A percentile compares a stretch with the other conserved stretches of the same genome.
Evolutionary conservation across 2,797 vertebrate species (phyloP).

Genomic region (Distichodus sexfasciatus): DNA sequence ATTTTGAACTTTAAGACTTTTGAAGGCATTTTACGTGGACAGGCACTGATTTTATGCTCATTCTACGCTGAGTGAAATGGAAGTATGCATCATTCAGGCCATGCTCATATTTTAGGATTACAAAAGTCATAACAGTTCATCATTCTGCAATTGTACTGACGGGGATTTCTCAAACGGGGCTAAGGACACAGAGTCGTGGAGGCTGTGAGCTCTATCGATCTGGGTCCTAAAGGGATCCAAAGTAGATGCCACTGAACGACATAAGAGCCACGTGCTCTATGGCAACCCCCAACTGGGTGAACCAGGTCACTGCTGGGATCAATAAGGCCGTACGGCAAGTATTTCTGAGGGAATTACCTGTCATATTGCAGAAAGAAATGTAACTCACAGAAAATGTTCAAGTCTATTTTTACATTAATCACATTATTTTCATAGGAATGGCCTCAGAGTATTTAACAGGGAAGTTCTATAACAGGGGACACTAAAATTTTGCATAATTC

Average conservation of each 20-base stretch:
- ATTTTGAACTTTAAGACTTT: too few relatives aligned
- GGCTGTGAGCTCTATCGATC: constrained; percentile 51
- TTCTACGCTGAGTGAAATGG: constrained; percentile 10
- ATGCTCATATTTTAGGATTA: constrained; percentile 21
- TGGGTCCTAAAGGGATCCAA: constrained; percentile 21
- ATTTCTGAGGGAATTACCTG: neutral
- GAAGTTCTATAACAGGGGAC: constrained; percentile 3
- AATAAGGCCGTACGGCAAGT: constrained; percentile 36
- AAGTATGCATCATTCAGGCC: constrained; percentile 17
- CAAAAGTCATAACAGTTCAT: constrained; percentile 36
- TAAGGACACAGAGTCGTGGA: constrained; percentile 29
- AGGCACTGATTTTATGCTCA: neutral
- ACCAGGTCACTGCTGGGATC: constrained; percentile 46
- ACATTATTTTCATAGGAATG: neutral
- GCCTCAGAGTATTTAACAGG: constrained; percentile 1
- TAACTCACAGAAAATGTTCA: too few relatives aligned
- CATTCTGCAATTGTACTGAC: constrained; percentile 27
- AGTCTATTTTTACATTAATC: neutral
- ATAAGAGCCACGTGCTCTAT: constrained; percentile 27
- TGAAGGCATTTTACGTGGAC: too few relatives aligned
- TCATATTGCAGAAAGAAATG: neutral
- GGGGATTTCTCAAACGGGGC: constrained; percentile 26
- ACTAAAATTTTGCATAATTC: constrained; percentile 16
- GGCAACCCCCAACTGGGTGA: constrained; percentile 29
- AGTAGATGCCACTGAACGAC: constrained; percentile 18